Evolutionary conservation across 2,113 vertebrate genomes (phyloP), one percentile per base, ranked within the genome.

Genomic region (Pseudorhombus dupliciocellatus): DNA sequence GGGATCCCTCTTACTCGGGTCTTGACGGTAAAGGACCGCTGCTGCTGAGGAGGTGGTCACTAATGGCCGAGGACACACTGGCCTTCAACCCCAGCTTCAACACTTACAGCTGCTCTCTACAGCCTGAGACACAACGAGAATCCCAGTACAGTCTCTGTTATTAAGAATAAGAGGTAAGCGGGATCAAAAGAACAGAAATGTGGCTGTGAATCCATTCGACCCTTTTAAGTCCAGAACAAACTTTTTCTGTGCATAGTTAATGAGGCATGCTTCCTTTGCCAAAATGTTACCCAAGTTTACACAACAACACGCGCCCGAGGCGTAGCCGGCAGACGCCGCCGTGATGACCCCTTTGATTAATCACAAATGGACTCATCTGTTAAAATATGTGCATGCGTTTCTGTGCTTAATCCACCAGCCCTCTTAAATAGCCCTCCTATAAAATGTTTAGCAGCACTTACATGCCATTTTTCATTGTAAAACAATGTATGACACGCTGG

Each of bases 41-140:
- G 54, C 63, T 37, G 53, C 46, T 25, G 70, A 84, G 68, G 61
- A 77, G 26, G 16, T 21, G 48, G 55, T 75, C 67, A 21, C 73
- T 88, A 84, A 88, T 89, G 77, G 73, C 77, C 67, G 62, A 15
- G 25, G 70, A 75, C 16, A 1, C 20, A 2, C 9, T 54, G 65
- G 77, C 77, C 77, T 52, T 48, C 53, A 42, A 26, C 56, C 70
- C 65, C 44, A 25, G 3, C 40, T 44, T 16, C 42, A 46, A 15
- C 28, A 79, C 22, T 86, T 70, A 72, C 57, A 66, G 71, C 30
- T 26, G 4, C n/a, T 1, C 50, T 80, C 42, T 62, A 31, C 48
- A 24, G 48, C 70, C 50, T 0, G 18, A 81, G 60, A 74, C 79
- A 70, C 26, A 54, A 16, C 67, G 60, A 16, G 58, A 66, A 61